A percentile compares a stretch with the other conserved stretches of the same genome.
Evolutionary conservation across 2,888 invertebrate species (phyloP).

Genomic region (Chloroclysta siterata): DNA sequence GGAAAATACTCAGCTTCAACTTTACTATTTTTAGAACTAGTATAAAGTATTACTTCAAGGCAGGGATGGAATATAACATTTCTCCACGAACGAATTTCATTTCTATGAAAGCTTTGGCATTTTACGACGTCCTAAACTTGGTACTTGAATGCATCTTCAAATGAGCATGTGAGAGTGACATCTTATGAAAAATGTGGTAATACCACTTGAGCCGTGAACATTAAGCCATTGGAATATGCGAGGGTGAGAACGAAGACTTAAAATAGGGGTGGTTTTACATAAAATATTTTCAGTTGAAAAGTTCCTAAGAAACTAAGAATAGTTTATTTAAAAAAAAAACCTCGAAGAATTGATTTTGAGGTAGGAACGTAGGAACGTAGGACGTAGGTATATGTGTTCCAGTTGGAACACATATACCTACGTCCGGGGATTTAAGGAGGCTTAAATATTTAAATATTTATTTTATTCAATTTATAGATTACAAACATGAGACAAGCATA

Average conservation of each 20-base stretch:
- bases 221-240: conserved; percentile 77
- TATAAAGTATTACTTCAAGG: too few relatives aligned
- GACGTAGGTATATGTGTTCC: too few relatives aligned
- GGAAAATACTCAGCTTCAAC: too few relatives aligned
- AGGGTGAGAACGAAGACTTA: conserved; percentile 64
- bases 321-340: too few relatives aligned
- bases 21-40: too few relatives aligned
- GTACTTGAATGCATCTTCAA: conserved; percentile 38
- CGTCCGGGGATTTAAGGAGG: too few relatives aligned
- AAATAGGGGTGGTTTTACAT: conserved; percentile 60
- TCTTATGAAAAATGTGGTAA: conserved; percentile 73
- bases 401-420: too few relatives aligned
- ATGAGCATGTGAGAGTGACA: conserved; percentile 56
- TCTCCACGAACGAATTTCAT: conserved; percentile 21
- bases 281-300: conserved; percentile 45
- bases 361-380: too few relatives aligned
- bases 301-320: conserved; percentile 36
- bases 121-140: conserved; percentile 19
- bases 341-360: too few relatives aligned
- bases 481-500: too few relatives aligned
- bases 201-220: conserved; percentile 59
- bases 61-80: conserved; percentile 9
- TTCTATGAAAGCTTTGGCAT: conserved; percentile 16
- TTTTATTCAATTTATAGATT: too few relatives aligned
- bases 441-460: too few relatives aligned